phyloP scores from a whole-genome alignment of 2,113 vertebrate species.

The Burhinus bistriatus region DNA sequence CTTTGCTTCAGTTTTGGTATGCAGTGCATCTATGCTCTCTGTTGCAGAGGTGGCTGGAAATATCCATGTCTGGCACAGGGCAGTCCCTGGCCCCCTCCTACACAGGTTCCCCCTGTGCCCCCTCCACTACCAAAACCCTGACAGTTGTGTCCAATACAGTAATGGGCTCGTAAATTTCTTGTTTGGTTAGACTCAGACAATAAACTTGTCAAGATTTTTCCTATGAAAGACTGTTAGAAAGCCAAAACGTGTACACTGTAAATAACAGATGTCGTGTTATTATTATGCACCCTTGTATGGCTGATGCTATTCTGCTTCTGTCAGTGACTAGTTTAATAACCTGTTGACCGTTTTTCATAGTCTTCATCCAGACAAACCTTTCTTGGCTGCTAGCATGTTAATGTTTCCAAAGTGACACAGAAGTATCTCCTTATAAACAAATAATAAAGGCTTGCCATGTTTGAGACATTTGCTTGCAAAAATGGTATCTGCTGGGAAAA shows the following conservation, averaged over 20 bases:
- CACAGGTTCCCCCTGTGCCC: background rate
- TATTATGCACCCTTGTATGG: background rate
- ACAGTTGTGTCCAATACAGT: background rate
- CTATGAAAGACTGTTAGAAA: background rate
- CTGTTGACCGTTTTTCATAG: background rate
- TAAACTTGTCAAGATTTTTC: background rate
- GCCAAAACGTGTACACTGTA: background rate
- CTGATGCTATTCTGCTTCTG: background rate
- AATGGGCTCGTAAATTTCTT: background rate
- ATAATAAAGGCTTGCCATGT: background rate
- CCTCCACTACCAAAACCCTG: background rate
- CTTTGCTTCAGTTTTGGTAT: background rate
- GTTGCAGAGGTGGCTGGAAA: background rate
- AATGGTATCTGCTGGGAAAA: background rate
- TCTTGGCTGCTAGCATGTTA: background rate
- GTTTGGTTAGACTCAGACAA: background rate
- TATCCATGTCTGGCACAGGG: background rate
- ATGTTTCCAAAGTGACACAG: background rate
- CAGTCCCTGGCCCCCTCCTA: background rate
- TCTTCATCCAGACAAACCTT: background rate
- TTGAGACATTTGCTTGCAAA: background rate
- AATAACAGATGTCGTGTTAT: background rate
- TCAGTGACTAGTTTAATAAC: background rate
- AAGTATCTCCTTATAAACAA: background rate
- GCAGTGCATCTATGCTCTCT: background rate